Conservation (phyloP, 1,140 invertebrate species). For the Drosophila yakuba region DNA sequence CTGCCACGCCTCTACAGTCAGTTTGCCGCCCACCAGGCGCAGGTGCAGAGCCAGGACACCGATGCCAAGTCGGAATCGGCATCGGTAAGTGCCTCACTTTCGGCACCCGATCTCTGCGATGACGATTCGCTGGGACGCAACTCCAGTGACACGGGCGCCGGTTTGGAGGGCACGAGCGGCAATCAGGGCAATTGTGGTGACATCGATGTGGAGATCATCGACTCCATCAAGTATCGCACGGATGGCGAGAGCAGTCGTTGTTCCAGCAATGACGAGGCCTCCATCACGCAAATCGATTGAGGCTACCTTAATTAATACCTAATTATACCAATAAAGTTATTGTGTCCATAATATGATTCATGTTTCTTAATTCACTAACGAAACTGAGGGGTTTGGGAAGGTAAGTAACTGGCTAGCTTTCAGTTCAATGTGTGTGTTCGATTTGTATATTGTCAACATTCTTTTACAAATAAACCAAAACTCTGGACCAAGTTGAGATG, state of each 20-base stretch:
- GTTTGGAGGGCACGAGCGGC: conserved; percentile 11
- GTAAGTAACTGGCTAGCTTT: not conserved
- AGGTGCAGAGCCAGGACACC: conserved; percentile 42
- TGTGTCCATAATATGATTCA: not conserved
- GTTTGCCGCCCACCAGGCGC: conserved; percentile 74
- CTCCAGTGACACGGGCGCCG: conserved; percentile 56
- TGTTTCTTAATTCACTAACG: not conserved
- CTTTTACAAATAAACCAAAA: not conserved
- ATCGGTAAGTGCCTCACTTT: conserved; percentile 57
- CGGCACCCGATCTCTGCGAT: conserved; percentile 65
- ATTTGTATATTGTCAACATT: too few relatives aligned
- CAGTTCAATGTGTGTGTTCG: too few relatives aligned
- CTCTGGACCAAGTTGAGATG: conserved; percentile 1
- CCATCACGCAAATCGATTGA: conserved; percentile 78
- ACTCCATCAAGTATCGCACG: conserved; percentile 81
- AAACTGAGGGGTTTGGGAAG: not conserved
- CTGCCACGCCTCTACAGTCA: conserved; percentile 86
- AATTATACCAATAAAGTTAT: not conserved
- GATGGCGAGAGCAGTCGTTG: conserved; percentile 79
- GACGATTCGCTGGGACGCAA: conserved; percentile 72
- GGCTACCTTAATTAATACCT: not conserved
- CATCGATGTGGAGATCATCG: conserved; percentile 83
- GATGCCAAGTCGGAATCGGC: conserved; percentile 80
- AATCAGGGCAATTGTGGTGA: conserved; percentile 72
- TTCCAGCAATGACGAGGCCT: conserved; percentile 80